These are phyloP conservation scores for Abramis brama DNA, from an alignment of 2,113 vertebrate species.

Conservation along the genomic window DNA sequence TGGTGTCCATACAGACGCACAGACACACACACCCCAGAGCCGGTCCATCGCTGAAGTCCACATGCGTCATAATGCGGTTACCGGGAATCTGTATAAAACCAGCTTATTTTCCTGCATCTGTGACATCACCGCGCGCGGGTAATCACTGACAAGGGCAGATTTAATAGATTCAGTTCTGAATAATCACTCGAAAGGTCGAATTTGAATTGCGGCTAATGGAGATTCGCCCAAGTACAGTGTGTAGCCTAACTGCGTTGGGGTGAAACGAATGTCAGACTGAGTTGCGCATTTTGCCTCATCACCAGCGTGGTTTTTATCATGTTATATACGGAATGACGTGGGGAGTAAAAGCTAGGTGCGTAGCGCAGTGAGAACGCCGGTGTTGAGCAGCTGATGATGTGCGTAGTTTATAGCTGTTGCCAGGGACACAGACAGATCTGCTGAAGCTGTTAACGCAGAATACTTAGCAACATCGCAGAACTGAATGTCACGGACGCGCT, in stretches of 20 bases:
- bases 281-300: conserved; percentile 1
- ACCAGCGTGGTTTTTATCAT: not conserved
- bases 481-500: not conserved
- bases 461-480: not conserved
- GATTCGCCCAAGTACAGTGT: conserved; percentile 28
- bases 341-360: not conserved
- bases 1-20: not conserved
- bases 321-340: not conserved
- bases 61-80: conserved; percentile 85
- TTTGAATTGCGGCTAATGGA: not conserved
- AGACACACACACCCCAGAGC: not conserved
- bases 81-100: conserved; percentile 68
- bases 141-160: conserved; percentile 57
- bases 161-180: conserved; percentile 38
- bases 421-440: conserved; percentile 9
- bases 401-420: not conserved
- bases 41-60: conserved; percentile 60
- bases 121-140: conserved; percentile 70
- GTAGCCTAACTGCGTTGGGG: not conserved
- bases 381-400: not conserved
- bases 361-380: not conserved
- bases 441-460: not conserved
- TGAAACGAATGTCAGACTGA: conserved; percentile 19
- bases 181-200: conserved; percentile 22
- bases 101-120: conserved; percentile 68